A percentile compares a stretch with the other conserved stretches of the same genome.
Conservation (phyloP, 2,888 invertebrate genomes). For the Cephus sareptanus region DNA sequence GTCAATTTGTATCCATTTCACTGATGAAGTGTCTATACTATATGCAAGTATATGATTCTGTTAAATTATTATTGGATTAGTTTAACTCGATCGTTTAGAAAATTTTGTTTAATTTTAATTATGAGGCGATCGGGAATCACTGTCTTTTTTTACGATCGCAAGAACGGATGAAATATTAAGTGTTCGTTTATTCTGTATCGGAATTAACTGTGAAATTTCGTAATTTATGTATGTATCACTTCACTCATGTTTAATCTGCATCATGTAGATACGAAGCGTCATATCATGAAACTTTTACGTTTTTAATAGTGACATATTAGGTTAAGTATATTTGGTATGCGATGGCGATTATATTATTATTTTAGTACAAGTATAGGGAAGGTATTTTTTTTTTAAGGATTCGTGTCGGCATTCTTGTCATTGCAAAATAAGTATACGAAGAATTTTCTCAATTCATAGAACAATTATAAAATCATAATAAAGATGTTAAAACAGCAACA, state of each 20-base stretch:
- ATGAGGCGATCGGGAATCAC: not conserved
- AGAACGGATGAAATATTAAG: not conserved
- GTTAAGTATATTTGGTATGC: not conserved
- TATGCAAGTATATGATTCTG: not conserved
- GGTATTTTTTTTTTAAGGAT: not conserved
- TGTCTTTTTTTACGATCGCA: not conserved
- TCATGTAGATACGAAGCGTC: not conserved
- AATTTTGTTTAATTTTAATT: not conserved
- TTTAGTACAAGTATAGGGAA: not conserved
- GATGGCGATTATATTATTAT: not conserved
- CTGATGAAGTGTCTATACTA: not conserved
- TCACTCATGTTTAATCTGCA: not conserved
- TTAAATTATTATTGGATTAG: not conserved
- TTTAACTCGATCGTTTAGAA: not conserved
- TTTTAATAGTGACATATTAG: not conserved
- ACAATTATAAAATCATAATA: not conserved
- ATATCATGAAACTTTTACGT: not conserved
- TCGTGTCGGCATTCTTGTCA: not conserved
- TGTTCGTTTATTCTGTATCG: not conserved
- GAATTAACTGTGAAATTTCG: not conserved
- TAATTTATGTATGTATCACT: not conserved
- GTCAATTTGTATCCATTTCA: not conserved
- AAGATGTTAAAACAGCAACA: not conserved
- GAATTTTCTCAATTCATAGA: not conserved
- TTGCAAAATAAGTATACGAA: not conserved